Conservation (phyloP, 2,797 vertebrate species). For the Otus scops region DNA sequence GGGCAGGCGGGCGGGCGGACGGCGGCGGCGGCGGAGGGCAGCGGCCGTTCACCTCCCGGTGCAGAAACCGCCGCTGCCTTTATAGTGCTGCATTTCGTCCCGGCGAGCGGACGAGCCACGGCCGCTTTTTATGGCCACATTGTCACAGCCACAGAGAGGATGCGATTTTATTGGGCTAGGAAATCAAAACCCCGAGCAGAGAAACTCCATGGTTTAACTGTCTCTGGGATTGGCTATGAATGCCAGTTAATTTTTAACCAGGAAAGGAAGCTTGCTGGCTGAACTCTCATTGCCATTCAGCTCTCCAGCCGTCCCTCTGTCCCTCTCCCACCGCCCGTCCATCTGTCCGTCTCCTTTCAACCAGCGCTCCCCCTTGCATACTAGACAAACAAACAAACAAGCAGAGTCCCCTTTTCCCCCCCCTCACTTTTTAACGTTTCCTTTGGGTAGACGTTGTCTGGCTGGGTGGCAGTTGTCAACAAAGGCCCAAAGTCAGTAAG, state of each 20-base stretch:
- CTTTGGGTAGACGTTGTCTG: slow-evolving; percentile 44
- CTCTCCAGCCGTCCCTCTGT: neutral
- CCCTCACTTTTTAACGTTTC: neutral
- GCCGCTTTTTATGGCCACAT: slow-evolving; percentile 91
- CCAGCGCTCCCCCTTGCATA: neutral
- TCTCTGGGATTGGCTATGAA: slow-evolving; percentile 73
- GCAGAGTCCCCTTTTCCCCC: neutral
- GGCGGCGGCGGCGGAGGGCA: neutral
- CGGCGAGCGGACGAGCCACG: slow-evolving; percentile 88
- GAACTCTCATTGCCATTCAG: slow-evolving; percentile 56
- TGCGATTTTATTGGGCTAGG: slow-evolving; percentile 90
- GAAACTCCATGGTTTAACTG: slow-evolving; percentile 81
- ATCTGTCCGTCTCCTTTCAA: slow-evolving; percentile 21
- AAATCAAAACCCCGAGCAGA: slow-evolving; percentile 88
- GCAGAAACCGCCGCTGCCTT: slow-evolving; percentile 70
- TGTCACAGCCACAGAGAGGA: slow-evolving; percentile 92
- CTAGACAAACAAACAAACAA: slow-evolving; percentile 68
- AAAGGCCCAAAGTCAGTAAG: slow-evolving; percentile 69
- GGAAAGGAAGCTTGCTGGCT: slow-evolving; percentile 71
- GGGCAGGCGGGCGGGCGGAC: neutral
- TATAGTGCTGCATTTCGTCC: slow-evolving; percentile 86
- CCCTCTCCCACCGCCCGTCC: neutral
- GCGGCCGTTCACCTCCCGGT: neutral
- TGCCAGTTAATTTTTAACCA: slow-evolving; percentile 80
- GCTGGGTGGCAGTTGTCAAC: slow-evolving; percentile 57